A percentile compares a stretch with the other conserved stretches of the same genome.
Evolutionary conservation across 2,888 invertebrate genomes (phyloP).

Genomic region (Drosophila birchii): DNA sequence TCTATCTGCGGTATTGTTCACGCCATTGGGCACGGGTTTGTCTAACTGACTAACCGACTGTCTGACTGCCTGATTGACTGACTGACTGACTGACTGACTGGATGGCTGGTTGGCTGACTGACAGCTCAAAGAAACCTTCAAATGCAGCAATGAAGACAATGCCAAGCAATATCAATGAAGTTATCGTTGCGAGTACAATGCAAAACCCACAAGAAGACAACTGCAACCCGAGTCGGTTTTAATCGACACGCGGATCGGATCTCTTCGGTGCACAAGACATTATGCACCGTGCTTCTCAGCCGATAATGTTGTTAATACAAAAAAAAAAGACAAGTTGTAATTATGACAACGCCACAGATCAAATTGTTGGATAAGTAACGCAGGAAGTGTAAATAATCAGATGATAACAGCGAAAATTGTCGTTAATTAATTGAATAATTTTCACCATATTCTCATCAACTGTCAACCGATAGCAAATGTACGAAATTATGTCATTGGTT

Average conservation of each 20-base stretch:
- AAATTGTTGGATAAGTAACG: conserved; percentile 25
- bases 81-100: conserved; percentile 36
- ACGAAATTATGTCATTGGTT: neutral
- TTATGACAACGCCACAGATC: conserved; percentile 30
- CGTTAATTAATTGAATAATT: conserved; percentile 16
- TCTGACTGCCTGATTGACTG: conserved; percentile 19
- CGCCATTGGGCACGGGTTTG: conserved; percentile 64
- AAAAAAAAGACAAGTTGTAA: conserved; percentile 34
- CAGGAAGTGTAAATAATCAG: conserved; percentile 27
- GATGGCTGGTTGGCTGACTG: conserved; percentile 40
- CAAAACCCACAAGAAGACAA: conserved; percentile 44
- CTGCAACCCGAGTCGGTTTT: conserved; percentile 44
- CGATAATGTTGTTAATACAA: conserved; percentile 60
- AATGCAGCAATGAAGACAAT: conserved; percentile 67
- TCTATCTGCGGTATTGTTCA: conserved; percentile 51
- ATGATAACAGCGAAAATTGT: conserved; percentile 14
- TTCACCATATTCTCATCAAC: conserved; percentile 1
- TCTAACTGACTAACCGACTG: conserved; percentile 41
- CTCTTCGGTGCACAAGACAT: conserved; percentile 59
- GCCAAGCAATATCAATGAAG: conserved; percentile 72
- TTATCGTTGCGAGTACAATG: conserved; percentile 53
- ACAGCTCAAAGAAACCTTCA: conserved; percentile 71
- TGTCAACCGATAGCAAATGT: neutral
- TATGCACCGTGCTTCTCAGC: conserved; percentile 36
- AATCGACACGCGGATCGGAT: conserved; percentile 63